A percentile compares a stretch with the other conserved stretches of the same genome.
phyloP scores from a whole-genome alignment of 2,113 vertebrate species.

The Poeciliopsis retropinna region DNA sequence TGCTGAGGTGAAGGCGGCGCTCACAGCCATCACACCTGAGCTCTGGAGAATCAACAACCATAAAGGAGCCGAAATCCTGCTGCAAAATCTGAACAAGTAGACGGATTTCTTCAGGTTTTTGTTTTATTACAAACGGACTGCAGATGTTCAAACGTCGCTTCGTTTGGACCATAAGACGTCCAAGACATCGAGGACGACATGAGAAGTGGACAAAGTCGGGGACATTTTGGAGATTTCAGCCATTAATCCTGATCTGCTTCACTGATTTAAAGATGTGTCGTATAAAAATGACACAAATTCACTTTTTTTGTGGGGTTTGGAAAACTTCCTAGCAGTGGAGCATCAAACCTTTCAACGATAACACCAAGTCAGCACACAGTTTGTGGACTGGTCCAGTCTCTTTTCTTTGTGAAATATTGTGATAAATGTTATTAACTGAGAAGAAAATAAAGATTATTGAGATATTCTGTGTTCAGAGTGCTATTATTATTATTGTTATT shows the following conservation, averaged over 20 bases:
- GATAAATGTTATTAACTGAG: neutral
- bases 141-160: neutral
- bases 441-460: constrained; percentile 35
- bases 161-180: neutral
- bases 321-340: too few relatives aligned
- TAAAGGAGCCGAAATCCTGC: constrained; percentile 86
- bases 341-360: too few relatives aligned
- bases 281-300: too few relatives aligned
- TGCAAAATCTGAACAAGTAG: constrained; percentile 86
- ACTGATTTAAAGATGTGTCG: too few relatives aligned
- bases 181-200: too few relatives aligned
- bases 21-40: constrained; percentile 81
- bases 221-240: too few relatives aligned
- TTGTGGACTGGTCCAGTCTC: neutral
- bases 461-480: neutral
- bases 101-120: neutral
- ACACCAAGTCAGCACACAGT: too few relatives aligned
- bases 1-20: constrained; percentile 81
- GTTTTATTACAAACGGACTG: neutral
- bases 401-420: neutral
- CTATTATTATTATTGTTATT: neutral
- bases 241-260: too few relatives aligned
- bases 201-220: too few relatives aligned
- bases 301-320: too few relatives aligned
- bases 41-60: constrained; percentile 77